A percentile compares a stretch with the other conserved stretches of the same genome.
phyloP scores from a whole-genome alignment of 2,888 invertebrate genomes.

The Amphipoea lucens region DNA sequence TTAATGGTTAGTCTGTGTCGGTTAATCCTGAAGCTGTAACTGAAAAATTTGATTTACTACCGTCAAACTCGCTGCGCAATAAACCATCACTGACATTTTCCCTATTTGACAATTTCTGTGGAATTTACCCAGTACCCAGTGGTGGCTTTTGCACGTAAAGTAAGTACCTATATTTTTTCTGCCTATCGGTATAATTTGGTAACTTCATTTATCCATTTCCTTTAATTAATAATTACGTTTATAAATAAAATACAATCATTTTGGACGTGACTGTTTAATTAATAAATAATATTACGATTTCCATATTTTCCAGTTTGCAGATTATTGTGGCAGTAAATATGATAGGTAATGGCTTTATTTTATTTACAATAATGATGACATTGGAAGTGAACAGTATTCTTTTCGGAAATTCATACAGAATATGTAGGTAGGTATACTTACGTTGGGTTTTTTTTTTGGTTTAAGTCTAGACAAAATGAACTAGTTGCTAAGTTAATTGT shows the following conservation, averaged over 20 bases:
- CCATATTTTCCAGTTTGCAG: conserved; percentile 1
- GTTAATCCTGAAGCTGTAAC: conserved; percentile 14
- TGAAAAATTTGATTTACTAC: conserved; percentile 30
- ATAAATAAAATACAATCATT: background rate
- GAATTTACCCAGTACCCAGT: background rate
- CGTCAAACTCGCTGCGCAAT: conserved; percentile 15
- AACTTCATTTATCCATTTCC: background rate
- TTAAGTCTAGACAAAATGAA: background rate
- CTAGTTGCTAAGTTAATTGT: background rate
- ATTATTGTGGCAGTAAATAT: conserved; percentile 8
- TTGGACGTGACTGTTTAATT: background rate
- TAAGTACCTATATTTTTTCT: background rate
- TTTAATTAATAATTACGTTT: background rate
- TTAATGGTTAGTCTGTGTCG: conserved; percentile 6
- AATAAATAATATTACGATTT: background rate
- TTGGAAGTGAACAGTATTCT: background rate
- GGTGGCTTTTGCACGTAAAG: background rate
- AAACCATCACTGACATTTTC: conserved; percentile 5
- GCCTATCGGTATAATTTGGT: background rate
- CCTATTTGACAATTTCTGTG: background rate
- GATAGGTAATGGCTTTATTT: background rate
- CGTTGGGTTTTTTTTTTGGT: background rate
- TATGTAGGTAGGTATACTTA: too few species aligned
- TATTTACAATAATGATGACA: background rate
- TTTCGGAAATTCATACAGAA: background rate